Evolutionary conservation across 2,113 vertebrate species (phyloP), one percentile per base, ranked within the genome.

Genomic region (Origma solitaria): DNA sequence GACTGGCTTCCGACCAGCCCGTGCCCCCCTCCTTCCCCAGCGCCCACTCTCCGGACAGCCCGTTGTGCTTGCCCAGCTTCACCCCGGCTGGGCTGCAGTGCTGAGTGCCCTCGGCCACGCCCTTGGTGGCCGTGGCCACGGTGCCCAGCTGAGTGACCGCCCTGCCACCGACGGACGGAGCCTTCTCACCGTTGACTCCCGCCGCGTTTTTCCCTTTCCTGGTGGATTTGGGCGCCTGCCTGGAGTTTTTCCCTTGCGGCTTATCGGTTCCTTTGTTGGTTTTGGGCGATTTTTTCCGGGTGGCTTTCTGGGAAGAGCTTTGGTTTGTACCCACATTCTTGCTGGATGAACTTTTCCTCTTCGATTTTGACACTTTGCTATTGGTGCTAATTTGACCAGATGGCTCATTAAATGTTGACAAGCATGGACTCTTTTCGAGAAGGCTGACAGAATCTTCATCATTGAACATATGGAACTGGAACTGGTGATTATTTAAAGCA

Each of bases 391-490:
- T 97, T 95, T 99, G 98, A 97, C 97, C 97, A 96, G 97, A 98
- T 98, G 98, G 98, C 97, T 99, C 98, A 93, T 98, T 98, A 98
- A 98, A 99, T 70, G 98, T 98, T 92, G 97, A 97, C 91, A 98
- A 97, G 97, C 98, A 98, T 76, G 98, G 96, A 79, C 92, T 98
- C 93, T 99, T 99, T 92, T 98, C 99, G 71, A 98, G 98, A 91
- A 99, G 94, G 87, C 97, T 96, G 90, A 98, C 96, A 94, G 98
- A 98, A 96, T 99, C 98, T 90, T 99, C 99, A 95, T 98, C 98
- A 45, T 98, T 99, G 97, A 99, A 99, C 98, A 98, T 99, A 97
- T 99, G 99, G 96, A 99, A 98, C 88, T 99, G 98, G 98, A 99
- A 99, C 91, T 99, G 99, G 82, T 98, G 98, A 96, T 98, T 99